Conservation (phyloP, 35 echinoderm and acorn worm species). For the Ophioderma brevispina region DNA sequence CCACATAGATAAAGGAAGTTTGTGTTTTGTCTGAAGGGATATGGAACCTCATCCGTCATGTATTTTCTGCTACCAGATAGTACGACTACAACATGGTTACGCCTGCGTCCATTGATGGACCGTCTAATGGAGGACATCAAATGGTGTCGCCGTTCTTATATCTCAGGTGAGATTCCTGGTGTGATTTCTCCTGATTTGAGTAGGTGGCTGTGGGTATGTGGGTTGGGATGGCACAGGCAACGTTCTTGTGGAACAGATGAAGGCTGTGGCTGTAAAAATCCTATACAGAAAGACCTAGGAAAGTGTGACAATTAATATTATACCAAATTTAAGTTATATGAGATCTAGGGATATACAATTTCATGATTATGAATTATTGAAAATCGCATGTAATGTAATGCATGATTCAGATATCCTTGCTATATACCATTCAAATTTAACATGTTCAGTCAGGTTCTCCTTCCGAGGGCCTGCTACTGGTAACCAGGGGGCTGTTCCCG, state of each 20-base stretch:
- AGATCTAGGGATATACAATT: no score
- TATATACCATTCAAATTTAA: no score
- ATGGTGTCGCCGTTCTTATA: conserved; percentile 54
- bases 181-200: conserved; percentile 85
- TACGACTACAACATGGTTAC: conserved; percentile 82
- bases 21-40: conserved; percentile 92
- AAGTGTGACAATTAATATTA: no score
- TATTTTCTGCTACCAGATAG: conserved; percentile 72
- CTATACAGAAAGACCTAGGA: no score
- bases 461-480: no score
- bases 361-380: no score
- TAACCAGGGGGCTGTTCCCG: no score
- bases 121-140: conserved; percentile 78
- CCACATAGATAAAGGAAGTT: conserved; percentile 93
- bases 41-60: conserved; percentile 97
- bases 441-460: no score
- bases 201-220: conserved; percentile 87
- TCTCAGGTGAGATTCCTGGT: conserved; percentile 65
- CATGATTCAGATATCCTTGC: no score
- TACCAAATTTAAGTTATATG: no score
- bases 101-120: conserved; percentile 51
- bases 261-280: neutral
- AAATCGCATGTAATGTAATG: no score
- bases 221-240: conserved; percentile 87
- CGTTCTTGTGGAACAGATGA: conserved; percentile 31